Conservation (phyloP, 1,140 invertebrate genomes). For the Cotesia chilonis region DNA sequence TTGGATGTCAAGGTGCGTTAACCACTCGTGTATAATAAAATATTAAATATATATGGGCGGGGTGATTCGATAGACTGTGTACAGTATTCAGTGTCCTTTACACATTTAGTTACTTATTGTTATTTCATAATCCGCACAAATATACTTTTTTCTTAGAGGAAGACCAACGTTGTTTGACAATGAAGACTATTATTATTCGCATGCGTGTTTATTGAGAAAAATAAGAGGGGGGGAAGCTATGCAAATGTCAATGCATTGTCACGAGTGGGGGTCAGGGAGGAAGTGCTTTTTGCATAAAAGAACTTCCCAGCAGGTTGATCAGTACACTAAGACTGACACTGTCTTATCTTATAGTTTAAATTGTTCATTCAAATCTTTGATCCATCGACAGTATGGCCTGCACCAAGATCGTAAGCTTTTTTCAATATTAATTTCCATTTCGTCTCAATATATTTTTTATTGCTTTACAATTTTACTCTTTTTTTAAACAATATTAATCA, state of each 20-base stretch:
- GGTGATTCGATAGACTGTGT: background rate
- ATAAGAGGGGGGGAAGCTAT: constrained; percentile 2
- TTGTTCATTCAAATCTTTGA: constrained; percentile 16
- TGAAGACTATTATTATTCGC: constrained; percentile 40
- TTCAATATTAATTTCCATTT: no score
- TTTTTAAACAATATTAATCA: no score
- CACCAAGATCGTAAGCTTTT: constrained; percentile 49
- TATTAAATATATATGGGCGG: background rate
- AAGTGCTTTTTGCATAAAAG: constrained; percentile 51
- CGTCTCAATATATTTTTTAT: no score
- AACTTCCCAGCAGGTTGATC: constrained; percentile 27
- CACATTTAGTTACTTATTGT: constrained; percentile 38
- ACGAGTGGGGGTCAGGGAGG: constrained; percentile 38
- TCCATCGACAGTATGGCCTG: constrained; percentile 48
- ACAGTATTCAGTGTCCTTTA: constrained; percentile 7
- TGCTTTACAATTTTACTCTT: no score
- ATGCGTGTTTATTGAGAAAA: constrained; percentile 29
- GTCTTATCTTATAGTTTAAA: constrained; percentile 22
- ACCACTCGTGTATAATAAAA: constrained; percentile 12
- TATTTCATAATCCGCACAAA: constrained; percentile 45
- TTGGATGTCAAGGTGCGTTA: constrained; percentile 51
- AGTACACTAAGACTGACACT: constrained; percentile 25
- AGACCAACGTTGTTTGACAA: constrained; percentile 28
- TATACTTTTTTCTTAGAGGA: background rate
- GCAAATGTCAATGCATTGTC: constrained; percentile 33